These are phyloP conservation scores for Brachionichthys hirsutus DNA, from an alignment of 2,113 vertebrate species.

Conservation along the genomic window DNA sequence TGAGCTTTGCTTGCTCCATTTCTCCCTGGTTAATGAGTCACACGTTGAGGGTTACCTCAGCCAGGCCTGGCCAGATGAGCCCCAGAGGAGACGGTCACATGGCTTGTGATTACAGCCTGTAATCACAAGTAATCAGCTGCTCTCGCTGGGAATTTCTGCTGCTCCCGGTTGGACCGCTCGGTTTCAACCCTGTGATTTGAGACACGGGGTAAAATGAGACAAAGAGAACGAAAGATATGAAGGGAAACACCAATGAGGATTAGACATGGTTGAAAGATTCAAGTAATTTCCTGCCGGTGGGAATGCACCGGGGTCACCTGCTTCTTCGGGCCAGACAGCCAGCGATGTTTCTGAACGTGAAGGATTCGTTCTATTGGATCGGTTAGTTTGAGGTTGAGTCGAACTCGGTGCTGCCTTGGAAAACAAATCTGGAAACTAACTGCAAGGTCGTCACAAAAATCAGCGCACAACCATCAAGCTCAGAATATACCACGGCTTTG, in stretches of 20 bases:
- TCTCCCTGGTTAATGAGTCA: constrained; percentile 64
- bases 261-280: constrained; percentile 7
- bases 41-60: constrained; percentile 46
- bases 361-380: background rate
- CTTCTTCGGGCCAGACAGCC: background rate
- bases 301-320: background rate
- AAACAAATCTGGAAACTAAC: no score
- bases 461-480: no score
- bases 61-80: constrained; percentile 57
- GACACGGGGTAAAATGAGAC: constrained; percentile 29
- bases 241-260: constrained; percentile 9
- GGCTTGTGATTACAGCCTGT: constrained; percentile 49
- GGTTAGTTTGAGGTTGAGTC: no score
- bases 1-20: constrained; percentile 40
- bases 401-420: no score
- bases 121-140: constrained; percentile 75
- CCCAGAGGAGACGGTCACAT: constrained; percentile 51
- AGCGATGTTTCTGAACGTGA: background rate
- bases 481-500: no score
- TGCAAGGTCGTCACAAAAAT: no score
- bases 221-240: constrained; percentile 5
- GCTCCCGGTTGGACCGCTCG: constrained; percentile 32
- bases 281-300: background rate
- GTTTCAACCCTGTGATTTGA: constrained; percentile 55
- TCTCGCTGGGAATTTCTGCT: constrained; percentile 46